These are phyloP conservation scores for Melanostoma mellinum DNA, from an alignment of 2,888 invertebrate genomes.

Conservation along the genomic window DNA sequence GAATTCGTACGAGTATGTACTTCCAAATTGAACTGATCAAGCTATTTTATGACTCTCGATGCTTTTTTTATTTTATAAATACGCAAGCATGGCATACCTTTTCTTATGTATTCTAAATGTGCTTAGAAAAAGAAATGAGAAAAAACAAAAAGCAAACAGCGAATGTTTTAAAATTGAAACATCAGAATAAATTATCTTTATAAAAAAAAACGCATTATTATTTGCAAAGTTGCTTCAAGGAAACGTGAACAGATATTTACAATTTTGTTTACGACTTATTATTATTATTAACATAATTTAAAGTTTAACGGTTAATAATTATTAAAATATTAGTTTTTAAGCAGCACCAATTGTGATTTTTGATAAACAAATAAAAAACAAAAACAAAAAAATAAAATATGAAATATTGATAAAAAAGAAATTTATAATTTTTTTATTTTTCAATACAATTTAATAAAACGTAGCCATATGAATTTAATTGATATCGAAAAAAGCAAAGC, in stretches of 20 bases:
- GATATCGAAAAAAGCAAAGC: neutral
- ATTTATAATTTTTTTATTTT: constrained; percentile 40
- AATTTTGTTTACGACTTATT: constrained; percentile 37
- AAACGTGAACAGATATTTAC: neutral
- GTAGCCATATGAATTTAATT: constrained; percentile 60
- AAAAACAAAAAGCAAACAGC: constrained; percentile 15
- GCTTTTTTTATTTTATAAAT: constrained; percentile 16
- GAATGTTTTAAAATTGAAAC: constrained; percentile 1
- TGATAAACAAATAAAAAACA: constrained; percentile 69
- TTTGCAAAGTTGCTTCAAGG: constrained; percentile 19
- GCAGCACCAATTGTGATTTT: constrained; percentile 74
- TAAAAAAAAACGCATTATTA: constrained; percentile 5
- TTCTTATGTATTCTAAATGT: constrained; percentile 69
- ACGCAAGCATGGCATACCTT: constrained; percentile 59
- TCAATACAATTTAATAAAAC: constrained; percentile 16
- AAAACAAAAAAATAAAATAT: constrained; percentile 18
- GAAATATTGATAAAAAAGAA: constrained; percentile 1
- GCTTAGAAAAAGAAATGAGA: constrained; percentile 39
- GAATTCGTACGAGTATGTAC: too few relatives aligned
- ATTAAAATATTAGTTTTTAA: constrained; percentile 69
- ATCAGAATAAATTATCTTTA: constrained; percentile 1
- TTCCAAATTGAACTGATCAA: neutral
- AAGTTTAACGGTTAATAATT: constrained; percentile 36
- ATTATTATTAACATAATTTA: constrained; percentile 33
- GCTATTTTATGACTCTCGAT: constrained; percentile 25